Percentiles rank a stretch among this genome's conserved stretches.
Evolutionary conservation across 2,797 vertebrate species (phyloP).

Genomic region (Tympanoctomys barrerae): DNA sequence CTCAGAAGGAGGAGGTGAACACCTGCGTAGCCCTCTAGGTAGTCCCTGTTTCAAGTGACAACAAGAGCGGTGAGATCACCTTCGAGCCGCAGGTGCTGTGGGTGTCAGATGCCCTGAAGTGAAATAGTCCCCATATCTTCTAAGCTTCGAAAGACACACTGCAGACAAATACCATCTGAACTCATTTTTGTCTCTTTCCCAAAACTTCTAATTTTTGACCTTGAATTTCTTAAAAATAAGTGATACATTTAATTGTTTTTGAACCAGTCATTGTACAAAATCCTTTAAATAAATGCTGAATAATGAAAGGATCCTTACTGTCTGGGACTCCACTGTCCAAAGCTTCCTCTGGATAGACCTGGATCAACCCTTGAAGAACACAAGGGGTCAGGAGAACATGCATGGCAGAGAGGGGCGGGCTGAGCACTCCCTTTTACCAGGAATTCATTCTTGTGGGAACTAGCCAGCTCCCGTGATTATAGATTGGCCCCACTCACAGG

Average conservation of each 20-base stretch:
- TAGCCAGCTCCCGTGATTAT: neutral
- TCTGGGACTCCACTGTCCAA: conserved; percentile 1
- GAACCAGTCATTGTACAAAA: neutral
- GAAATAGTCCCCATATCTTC: neutral
- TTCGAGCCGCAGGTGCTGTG: neutral
- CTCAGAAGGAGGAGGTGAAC: neutral
- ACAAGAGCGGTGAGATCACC: neutral
- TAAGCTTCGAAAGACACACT: neutral
- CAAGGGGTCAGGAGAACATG: no score
- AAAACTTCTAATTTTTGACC: neutral
- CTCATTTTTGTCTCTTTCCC: conserved; percentile 17
- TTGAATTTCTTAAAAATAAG: conserved; percentile 43
- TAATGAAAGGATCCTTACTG: neutral
- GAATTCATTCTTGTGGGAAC: neutral
- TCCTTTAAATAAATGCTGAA: neutral
- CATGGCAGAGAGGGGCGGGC: neutral
- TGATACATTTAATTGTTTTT: neutral
- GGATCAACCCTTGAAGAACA: neutral
- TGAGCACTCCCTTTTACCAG: neutral
- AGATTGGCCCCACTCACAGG: no score
- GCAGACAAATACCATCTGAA: neutral
- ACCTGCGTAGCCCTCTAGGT: neutral
- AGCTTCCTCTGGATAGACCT: neutral
- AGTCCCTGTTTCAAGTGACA: neutral
- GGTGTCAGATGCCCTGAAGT: neutral